Conservation (phyloP, 2,888 invertebrate genomes). For the Andrena marginata region DNA sequence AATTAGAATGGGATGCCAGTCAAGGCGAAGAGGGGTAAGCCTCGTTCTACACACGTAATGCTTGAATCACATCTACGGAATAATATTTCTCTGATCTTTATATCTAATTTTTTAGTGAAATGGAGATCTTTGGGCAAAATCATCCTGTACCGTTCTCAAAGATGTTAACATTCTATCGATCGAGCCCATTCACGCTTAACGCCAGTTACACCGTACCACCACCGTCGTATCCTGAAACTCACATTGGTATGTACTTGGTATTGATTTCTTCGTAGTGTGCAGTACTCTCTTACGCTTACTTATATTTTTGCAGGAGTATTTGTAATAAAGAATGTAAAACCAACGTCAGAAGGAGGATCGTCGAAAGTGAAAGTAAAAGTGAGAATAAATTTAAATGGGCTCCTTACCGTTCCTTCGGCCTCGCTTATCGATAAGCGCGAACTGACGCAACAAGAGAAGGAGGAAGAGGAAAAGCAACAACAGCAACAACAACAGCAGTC, state of each 20-base stretch:
- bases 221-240: conserved; percentile 90
- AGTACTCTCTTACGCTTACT: not conserved
- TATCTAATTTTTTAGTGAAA: conserved; percentile 87
- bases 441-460: conserved; percentile 83
- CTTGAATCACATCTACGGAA: not conserved
- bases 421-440: conserved; percentile 90
- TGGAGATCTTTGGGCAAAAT: conserved; percentile 96
- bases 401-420: conserved; percentile 95
- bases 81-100: conserved; percentile 27
- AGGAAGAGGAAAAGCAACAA: conserved; percentile 80
- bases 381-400: conserved; percentile 96
- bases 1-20: conserved; percentile 92
- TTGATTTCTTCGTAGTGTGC: not conserved
- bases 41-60: not conserved
- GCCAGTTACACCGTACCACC: conserved; percentile 93
- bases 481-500: conserved; percentile 79
- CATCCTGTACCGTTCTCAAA: conserved; percentile 97
- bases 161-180: conserved; percentile 96
- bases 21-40: conserved; percentile 87
- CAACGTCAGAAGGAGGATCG: conserved; percentile 95
- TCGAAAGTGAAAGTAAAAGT: conserved; percentile 98
- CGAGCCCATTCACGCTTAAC: conserved; percentile 94
- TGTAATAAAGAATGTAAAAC: conserved; percentile 93
- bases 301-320: conserved; percentile 88
- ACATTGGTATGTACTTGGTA: conserved; percentile 89